Evolutionary conservation across 2,888 invertebrate species (phyloP).

Genomic region (Tipula confusa): DNA sequence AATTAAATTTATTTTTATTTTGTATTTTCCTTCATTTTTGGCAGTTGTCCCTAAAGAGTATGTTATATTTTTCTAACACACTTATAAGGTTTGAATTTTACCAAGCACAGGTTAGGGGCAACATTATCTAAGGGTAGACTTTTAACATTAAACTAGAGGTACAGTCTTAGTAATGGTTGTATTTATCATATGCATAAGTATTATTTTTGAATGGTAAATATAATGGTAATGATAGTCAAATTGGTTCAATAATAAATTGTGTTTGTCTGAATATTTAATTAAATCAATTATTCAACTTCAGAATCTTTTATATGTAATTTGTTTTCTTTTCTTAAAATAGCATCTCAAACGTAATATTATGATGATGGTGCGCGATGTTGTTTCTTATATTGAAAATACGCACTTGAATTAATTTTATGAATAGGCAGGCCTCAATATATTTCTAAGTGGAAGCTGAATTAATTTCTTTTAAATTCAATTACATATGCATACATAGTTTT

Average conservation of each 20-base stretch:
- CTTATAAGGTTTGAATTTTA: neutral
- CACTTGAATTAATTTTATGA: neutral
- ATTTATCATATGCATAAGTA: neutral
- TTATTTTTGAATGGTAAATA: no score
- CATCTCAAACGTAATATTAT: neutral
- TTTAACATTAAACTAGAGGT: neutral
- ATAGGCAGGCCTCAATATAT: neutral
- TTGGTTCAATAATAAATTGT: neutral
- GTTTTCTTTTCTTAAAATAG: neutral
- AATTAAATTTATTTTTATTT: neutral
- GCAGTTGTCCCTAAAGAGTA: neutral
- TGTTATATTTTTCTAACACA: neutral
- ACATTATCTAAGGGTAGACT: neutral
- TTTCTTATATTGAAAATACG: neutral
- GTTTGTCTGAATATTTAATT: slow-evolving; percentile 9
- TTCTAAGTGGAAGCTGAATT: neutral
- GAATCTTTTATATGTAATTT: neutral
- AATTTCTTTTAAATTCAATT: neutral
- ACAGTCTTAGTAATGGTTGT: neutral
- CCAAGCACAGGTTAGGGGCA: neutral
- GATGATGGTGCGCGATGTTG: neutral
- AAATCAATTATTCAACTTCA: neutral
- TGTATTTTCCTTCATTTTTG: neutral
- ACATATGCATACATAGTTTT: neutral
- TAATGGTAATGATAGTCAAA: neutral